Evolutionary conservation across 2,113 vertebrate species (phyloP).

Genomic region (Burhinus bistriatus): DNA sequence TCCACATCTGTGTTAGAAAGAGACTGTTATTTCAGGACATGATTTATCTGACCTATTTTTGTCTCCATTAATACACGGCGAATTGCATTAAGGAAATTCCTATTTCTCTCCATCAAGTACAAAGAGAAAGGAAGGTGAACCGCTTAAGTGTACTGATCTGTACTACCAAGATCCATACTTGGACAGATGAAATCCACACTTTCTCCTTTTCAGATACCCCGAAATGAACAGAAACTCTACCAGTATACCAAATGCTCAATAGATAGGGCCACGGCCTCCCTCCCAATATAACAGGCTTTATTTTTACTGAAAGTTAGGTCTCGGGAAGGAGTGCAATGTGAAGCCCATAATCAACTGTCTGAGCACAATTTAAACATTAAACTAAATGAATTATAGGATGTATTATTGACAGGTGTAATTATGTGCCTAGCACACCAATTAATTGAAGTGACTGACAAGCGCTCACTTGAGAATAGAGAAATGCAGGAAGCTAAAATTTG

Average conservation of each 20-base stretch:
- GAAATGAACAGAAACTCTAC: not conserved
- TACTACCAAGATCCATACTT: not conserved
- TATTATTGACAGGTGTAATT: slow-evolving; percentile 25
- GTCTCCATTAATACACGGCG: not conserved
- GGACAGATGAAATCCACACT: not conserved
- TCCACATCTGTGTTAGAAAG: not conserved
- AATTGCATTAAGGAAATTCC: not conserved
- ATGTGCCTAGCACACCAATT: slow-evolving; percentile 11
- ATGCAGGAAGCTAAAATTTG: slow-evolving; percentile 38
- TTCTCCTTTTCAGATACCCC: not conserved
- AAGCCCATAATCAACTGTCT: not conserved
- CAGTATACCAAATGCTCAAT: not conserved
- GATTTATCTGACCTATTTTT: not conserved
- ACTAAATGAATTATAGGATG: not conserved
- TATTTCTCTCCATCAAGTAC: not conserved
- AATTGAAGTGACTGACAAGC: not conserved
- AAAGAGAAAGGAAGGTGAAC: not conserved
- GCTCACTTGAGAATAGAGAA: not conserved
- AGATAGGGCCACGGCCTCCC: not conserved
- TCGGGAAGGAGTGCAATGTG: not conserved
- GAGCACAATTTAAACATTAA: not conserved
- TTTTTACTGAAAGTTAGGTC: not conserved
- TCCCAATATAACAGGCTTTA: not conserved
- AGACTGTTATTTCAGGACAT: not conserved
- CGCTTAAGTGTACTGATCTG: not conserved